phyloP scores from a whole-genome alignment of 2,888 invertebrate species.

The Amiota minor region DNA sequence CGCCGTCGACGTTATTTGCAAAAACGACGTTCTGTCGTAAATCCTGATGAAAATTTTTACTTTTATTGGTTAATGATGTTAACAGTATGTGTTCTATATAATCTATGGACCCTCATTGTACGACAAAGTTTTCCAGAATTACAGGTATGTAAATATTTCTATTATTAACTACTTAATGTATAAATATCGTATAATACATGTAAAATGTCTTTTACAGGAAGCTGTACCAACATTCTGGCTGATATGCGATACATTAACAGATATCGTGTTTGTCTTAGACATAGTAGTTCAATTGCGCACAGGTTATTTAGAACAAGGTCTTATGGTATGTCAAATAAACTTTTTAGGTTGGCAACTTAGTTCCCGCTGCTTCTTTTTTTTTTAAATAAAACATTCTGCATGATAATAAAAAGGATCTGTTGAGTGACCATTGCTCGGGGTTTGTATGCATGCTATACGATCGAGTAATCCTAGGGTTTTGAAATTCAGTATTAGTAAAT shows the following conservation, averaged over 20 bases:
- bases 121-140: slow-evolving; percentile 95
- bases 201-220: slow-evolving; percentile 74
- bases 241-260: slow-evolving; percentile 87
- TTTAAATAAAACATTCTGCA: not conserved
- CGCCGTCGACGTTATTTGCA: slow-evolving; percentile 81
- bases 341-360: too few relatives aligned
- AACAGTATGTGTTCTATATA: slow-evolving; percentile 92
- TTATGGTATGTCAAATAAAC: slow-evolving; percentile 79
- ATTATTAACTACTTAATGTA: not conserved
- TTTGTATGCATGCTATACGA: too few relatives aligned
- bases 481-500: too few relatives aligned
- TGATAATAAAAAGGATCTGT: too few relatives aligned
- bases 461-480: too few relatives aligned
- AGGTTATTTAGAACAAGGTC: slow-evolving; percentile 94
- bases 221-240: slow-evolving; percentile 85
- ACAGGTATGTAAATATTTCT: slow-evolving; percentile 74
- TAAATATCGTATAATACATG: not conserved
- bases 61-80: slow-evolving; percentile 95
- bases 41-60: slow-evolving; percentile 96
- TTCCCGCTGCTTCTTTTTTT: too few relatives aligned
- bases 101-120: slow-evolving; percentile 95
- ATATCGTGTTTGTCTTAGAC: slow-evolving; percentile 90
- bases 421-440: too few relatives aligned
- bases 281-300: slow-evolving; percentile 93
- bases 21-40: slow-evolving; percentile 87